Base-by-base conservation (phyloP, 2,797 vertebrate genomes). In the Crax fasciolata region DNA sequence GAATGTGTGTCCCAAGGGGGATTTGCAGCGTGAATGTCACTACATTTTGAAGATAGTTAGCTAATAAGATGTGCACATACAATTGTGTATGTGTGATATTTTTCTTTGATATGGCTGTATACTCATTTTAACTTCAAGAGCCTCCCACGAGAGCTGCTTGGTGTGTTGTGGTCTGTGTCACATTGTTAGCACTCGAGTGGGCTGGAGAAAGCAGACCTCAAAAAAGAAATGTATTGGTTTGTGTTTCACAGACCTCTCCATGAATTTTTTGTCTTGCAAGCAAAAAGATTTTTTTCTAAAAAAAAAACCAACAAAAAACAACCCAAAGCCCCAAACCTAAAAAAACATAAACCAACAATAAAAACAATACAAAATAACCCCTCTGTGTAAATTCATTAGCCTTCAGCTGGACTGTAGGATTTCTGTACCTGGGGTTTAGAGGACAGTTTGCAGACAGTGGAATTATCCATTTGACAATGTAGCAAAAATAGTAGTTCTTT, bases 31-130 rank as follows among this genome's bases (percentile, higher is more conserved):
- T 20, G 15, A 55, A 9, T 51, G 63, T 10, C 20, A 58, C 61
- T 70, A 19, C 14, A 28, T 39, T 77, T 66, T n/a, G 38, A 79
- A 71, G 67, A 13, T 4, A 18, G 8, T 21, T 87, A 79, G 4
- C 18, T 44, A 13, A 12, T 18, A 27, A 32, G 7, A 5, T 44
- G 8, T 41, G 11, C 5, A 2, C 8, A 3, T 23, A 9, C 12
- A 76, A 46, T 46, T 0, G 1, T 2, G 3, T 41, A 25, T 25
- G 13, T 2, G 1, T 32, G 39, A 11, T 11, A 30, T 30, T 75
- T 79, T 46, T 41, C 16, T 71, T 58, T 28, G 21, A 11, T 70
- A 13, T 41, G 21, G 19, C 46, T 58, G 0, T 55, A 25, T 13
- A 54, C 87, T 75, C 10, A 2, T 46, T 65, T 3, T 25, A 32